A percentile compares a stretch with the other conserved stretches of the same genome.
phyloP scores from a whole-genome alignment of 2,888 invertebrate species.

The Cylindroiulus punctatus region DNA sequence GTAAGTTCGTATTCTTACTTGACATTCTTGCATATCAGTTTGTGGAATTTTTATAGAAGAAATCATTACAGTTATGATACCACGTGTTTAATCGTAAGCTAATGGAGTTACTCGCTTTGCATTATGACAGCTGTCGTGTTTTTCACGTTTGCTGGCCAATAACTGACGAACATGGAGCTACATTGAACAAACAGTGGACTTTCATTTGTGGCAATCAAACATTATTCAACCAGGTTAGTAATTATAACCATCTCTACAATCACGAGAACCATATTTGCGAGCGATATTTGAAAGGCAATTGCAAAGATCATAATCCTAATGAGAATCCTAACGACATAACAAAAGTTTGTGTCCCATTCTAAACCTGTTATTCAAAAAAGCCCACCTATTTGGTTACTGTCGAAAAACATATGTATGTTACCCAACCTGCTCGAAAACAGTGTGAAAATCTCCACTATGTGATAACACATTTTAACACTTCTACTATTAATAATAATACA shows the following conservation, averaged over 20 bases:
- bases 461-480: too few relatives aligned
- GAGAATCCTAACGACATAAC: too few relatives aligned
- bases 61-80: too few relatives aligned
- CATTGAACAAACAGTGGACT: constrained; percentile 56
- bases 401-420: background rate
- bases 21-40: too few relatives aligned
- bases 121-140: constrained; percentile 52
- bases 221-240: constrained; percentile 58
- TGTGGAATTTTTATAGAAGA: too few relatives aligned
- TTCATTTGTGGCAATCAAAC: constrained; percentile 59
- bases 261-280: background rate
- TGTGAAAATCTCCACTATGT: background rate
- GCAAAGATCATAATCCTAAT: background rate
- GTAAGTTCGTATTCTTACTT: background rate
- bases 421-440: background rate
- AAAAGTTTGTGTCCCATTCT: background rate
- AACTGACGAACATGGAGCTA: constrained; percentile 57
- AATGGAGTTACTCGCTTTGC: background rate
- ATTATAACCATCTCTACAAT: background rate
- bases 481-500: too few relatives aligned
- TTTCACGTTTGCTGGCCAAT: constrained; percentile 59
- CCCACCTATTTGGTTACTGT: background rate
- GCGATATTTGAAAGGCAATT: background rate
- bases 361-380: background rate
- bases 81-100: too few relatives aligned